Evolutionary conservation across 2,888 invertebrate species (phyloP), one percentile per base, ranked within the genome.

Genomic region (Heliconius cydno): DNA sequence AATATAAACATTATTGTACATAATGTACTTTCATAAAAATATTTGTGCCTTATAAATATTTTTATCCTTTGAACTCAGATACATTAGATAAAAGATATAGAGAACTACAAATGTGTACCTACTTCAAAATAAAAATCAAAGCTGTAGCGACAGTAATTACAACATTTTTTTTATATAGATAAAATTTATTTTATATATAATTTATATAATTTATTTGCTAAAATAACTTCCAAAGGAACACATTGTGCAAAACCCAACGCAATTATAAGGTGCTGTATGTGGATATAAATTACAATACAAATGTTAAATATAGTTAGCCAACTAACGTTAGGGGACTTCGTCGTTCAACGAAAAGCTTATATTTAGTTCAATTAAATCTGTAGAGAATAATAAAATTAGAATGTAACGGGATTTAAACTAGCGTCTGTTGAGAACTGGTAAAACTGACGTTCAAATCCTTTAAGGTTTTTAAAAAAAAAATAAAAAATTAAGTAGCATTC

Each of bases 281-380:
- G 84, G 81, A 83, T 82, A 86, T 89, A 89, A 88, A 89, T 87
- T 88, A 84, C 85, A 87, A 87, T 87, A 86, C 86, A 88, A 84
- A 85, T 85, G 84, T 84, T 84, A 85, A 87, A 87, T 88, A 87
- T 85, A 87, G 89, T 89, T 88, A 84, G 83, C 76, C 86, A 89
- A 28, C 52, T 52, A 71, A 52, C 52, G 22, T 71, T 52, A 28
- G 28, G 28, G 52, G 28, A 52, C 52, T 52, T 30, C 22, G 52
- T 71, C 28, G 46, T 52, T 71, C 28, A 46, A 71, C 19, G 52
- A 71, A 71, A 52, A 71, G 30, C 30, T 19, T 52, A 46, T 46
- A 52, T 46, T 25, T 46, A 52, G 52, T 71, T 19, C 12, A 52
- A 71, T 71, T 19, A 15, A 71, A 52, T 52, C 30, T 52, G 19